phyloP scores from a whole-genome alignment of 2,797 vertebrate species.

The Mastacembelus armatus region DNA sequence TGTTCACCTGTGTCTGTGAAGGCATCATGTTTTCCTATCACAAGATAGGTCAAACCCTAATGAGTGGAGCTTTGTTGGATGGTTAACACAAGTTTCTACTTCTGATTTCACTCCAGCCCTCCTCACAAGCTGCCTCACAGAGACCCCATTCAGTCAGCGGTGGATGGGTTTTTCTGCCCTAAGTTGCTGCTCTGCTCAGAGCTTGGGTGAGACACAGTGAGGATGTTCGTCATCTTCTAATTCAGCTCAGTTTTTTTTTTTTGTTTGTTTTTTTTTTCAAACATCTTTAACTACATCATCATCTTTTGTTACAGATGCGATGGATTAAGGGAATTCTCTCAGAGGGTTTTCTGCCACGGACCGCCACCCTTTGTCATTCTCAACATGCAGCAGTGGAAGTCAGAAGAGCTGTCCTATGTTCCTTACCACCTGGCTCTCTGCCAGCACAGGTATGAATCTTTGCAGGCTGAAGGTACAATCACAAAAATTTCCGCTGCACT shows the following conservation, averaged over 20 bases:
- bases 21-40: neutral
- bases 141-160: conserved; percentile 89
- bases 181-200: conserved; percentile 87
- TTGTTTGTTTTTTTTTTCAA: no score
- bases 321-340: conserved; percentile 89
- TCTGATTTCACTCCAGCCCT: conserved; percentile 77
- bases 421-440: conserved; percentile 90
- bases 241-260: neutral
- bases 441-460: conserved; percentile 84
- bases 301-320: conserved; percentile 76
- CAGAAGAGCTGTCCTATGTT: conserved; percentile 91
- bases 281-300: neutral
- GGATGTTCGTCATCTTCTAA: neutral
- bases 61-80: neutral
- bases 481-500: neutral
- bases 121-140: conserved; percentile 88
- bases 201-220: conserved; percentile 79
- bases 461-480: neutral
- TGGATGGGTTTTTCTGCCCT: conserved; percentile 90
- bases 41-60: neutral
- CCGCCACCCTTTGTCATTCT: conserved; percentile 91
- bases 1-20: neutral
- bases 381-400: conserved; percentile 94
- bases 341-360: conserved; percentile 88
- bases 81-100: neutral